phyloP scores from a whole-genome alignment of 2,113 vertebrate genomes.

The Penelope pileata region DNA sequence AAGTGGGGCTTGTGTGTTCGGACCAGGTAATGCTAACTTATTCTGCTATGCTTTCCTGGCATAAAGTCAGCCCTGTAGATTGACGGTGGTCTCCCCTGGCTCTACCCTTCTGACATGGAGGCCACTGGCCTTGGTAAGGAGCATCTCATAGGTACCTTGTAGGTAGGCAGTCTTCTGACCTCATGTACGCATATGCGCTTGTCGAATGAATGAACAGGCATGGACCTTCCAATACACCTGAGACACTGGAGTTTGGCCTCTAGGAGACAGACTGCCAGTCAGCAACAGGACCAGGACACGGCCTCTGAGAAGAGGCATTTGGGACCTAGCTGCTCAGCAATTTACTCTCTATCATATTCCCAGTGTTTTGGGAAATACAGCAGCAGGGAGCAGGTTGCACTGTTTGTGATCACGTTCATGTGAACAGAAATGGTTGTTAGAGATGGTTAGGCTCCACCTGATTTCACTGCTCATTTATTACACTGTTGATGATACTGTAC shows the following conservation, averaged over 20 bases:
- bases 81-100: not conserved
- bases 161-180: not conserved
- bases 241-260: not conserved
- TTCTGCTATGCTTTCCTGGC: not conserved
- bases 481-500: not conserved
- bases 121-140: not conserved
- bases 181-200: accelerated
- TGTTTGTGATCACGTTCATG: not conserved
- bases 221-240: not conserved
- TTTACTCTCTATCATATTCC: not conserved
- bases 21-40: accelerated
- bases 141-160: not conserved
- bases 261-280: not conserved
- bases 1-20: not conserved
- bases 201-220: not conserved
- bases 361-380: not conserved
- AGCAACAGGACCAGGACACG: accelerated
- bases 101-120: not conserved
- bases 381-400: not conserved
- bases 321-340: not conserved
- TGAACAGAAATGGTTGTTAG: not conserved
- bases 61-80: accelerated
- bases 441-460: not conserved
- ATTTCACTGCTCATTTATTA: not conserved
- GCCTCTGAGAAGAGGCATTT: not conserved